Evolutionary conservation across 2,888 invertebrate species (phyloP).

Genomic region (Apodemia hepburni): DNA sequence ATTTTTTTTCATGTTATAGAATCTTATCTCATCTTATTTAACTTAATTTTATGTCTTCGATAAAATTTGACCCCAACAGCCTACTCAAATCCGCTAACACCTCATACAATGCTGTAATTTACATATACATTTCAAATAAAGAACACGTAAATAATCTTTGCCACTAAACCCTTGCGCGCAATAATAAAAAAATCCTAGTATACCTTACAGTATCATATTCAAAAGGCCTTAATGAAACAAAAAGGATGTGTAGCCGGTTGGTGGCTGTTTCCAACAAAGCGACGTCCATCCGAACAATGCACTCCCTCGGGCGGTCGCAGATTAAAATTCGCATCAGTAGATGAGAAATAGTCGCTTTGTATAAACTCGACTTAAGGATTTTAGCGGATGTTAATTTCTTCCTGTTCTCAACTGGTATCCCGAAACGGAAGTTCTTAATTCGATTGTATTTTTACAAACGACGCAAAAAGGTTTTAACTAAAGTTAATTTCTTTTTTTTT

Average conservation of each 20-base stretch:
- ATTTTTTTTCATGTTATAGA: too few relatives aligned
- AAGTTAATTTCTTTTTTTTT: too few relatives aligned
- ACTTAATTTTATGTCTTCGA: too few relatives aligned
- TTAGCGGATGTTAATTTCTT: conserved; percentile 4
- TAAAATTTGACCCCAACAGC: too few relatives aligned
- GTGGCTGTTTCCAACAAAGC: conserved; percentile 21
- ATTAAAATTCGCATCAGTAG: conserved; percentile 39
- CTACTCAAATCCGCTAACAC: too few relatives aligned
- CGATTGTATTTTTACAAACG: too few relatives aligned
- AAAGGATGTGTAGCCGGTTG: conserved; percentile 20
- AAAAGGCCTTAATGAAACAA: conserved; percentile 16
- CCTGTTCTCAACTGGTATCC: background rate
- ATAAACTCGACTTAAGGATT: conserved; percentile 8
- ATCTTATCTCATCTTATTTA: too few relatives aligned
- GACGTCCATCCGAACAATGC: conserved; percentile 43
- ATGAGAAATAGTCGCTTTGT: conserved; percentile 20
- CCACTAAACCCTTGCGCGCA: background rate
- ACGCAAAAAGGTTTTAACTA: too few relatives aligned
- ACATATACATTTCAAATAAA: background rate
- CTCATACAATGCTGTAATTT: too few relatives aligned
- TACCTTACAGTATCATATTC: conserved; percentile 13
- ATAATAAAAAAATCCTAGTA: background rate
- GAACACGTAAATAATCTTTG: background rate
- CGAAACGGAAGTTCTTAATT: too few relatives aligned
- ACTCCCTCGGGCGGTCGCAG: conserved; percentile 41